Evolutionary conservation across 2,113 vertebrate species (phyloP), one percentile per base, ranked within the genome.

Genomic region (Cryptomyrus ogoouensis): DNA sequence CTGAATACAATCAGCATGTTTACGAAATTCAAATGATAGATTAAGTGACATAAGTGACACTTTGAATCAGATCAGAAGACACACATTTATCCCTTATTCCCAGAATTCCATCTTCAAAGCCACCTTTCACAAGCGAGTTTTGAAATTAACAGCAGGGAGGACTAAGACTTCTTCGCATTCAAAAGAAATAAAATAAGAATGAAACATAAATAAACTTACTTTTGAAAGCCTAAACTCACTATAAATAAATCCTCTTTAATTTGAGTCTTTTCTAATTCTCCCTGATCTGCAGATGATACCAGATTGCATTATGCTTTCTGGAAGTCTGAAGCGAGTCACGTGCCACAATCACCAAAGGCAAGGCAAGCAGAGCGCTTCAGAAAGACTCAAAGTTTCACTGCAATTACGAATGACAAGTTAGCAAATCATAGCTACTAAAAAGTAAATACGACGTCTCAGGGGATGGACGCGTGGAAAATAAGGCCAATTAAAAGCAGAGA

Each of bases 331-430:
- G 21, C 46, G 44, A 49, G 24, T 13, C 83, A 86, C 24, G 83
- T 47, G 83, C 9, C 47, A 47, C 83, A 27, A n/a, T 47, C 17
- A 49, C 77, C 70, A 83, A 88, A 91, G 91, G 92, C 89, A 52
- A 92, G 80, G 90, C 90, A 91, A 90, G 74, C 13, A 62, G 35
- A 46, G 89, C 52, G 31, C 83, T 24, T 53, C 50, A 62, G 50
- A 89, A 80, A 87, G 85, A 89, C 49, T 58, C 87, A 92, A 56
- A 66, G 84, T 90, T 91, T 53, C 6, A 1, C 89, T 90, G 87
- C 92, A 93, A 93, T 93, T 92, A 92, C 88, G 91, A 91, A 91
- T 93, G 93, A 93, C 91, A 93, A 93, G 90, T 93, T 92, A 92
- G 92, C 91, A 91, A 91, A 92, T 93, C 90, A 90, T 77, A 88